Conservation (phyloP, 2,797 vertebrate species). For the Carcharodon carcharias region DNA sequence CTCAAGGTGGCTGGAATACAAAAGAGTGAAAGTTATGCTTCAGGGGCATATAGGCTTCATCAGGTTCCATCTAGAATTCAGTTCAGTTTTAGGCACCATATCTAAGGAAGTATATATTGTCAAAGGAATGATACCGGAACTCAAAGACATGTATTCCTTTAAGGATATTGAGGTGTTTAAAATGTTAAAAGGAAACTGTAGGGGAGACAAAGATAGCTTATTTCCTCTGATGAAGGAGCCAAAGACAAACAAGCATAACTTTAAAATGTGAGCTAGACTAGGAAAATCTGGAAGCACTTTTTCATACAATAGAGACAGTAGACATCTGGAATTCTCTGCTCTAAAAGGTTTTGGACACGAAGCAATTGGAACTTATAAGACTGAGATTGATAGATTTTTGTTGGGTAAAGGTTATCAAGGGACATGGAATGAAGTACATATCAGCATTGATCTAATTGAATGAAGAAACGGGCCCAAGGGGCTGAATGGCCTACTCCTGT, state of each 20-base stretch:
- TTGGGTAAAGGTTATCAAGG: background rate
- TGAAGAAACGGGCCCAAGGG: background rate
- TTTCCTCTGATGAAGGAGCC: background rate
- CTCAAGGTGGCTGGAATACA: background rate
- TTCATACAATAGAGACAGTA: background rate
- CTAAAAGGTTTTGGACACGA: background rate
- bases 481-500: background rate
- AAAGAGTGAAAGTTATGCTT: background rate
- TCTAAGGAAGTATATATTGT: background rate
- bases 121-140: background rate
- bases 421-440: background rate
- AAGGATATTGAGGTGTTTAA: background rate
- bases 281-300: background rate
- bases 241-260: background rate
- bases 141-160: background rate
- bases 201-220: background rate
- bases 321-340: background rate
- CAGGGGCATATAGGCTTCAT: background rate
- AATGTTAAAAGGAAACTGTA: background rate
- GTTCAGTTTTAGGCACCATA: background rate
- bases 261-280: background rate
- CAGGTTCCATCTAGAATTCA: background rate
- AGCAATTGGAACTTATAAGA: background rate
- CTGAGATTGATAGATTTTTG: background rate
- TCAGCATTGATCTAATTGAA: constrained; percentile 23